phyloP scores from a whole-genome alignment of 2,888 invertebrate species.

The Drosophila meridionalis region DNA sequence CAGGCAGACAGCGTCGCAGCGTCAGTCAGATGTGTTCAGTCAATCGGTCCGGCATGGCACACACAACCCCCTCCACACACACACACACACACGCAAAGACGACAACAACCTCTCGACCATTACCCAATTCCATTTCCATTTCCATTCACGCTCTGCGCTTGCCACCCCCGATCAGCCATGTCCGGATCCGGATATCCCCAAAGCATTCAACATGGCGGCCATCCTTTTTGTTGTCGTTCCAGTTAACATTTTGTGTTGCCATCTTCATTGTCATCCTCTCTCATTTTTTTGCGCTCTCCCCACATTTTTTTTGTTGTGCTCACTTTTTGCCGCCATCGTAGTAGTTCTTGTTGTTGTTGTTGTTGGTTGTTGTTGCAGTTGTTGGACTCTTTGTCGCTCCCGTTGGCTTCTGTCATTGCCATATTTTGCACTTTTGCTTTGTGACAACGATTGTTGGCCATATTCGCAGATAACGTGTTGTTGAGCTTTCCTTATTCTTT shows the following conservation, averaged over 20 bases:
- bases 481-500: slow-evolving; percentile 1
- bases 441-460: slow-evolving; percentile 31
- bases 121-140: slow-evolving; percentile 11
- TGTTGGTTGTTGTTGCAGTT: slow-evolving; percentile 8
- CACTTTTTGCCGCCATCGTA: slow-evolving; percentile 5
- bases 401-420: slow-evolving; percentile 58
- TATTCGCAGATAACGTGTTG: slow-evolving; percentile 23
- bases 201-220: slow-evolving; percentile 60
- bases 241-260: slow-evolving; percentile 45
- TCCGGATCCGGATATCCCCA: slow-evolving; percentile 54
- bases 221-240: slow-evolving; percentile 56
- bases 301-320: slow-evolving; percentile 30
- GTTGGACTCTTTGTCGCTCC: slow-evolving; percentile 16
- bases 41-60: slow-evolving; percentile 6
- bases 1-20: slow-evolving; percentile 42
- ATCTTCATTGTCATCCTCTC: slow-evolving; percentile 52
- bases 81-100: slow-evolving; percentile 2
- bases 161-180: slow-evolving; percentile 1
- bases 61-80: neutral
- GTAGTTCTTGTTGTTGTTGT: slow-evolving; percentile 11
- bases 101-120: slow-evolving; percentile 10
- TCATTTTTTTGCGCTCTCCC: no score
- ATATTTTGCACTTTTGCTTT: slow-evolving; percentile 65
- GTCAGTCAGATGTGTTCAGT: slow-evolving; percentile 4
- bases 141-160: neutral